phyloP scores from a whole-genome alignment of 1,140 invertebrate genomes.

The Piezodorus guildinii region DNA sequence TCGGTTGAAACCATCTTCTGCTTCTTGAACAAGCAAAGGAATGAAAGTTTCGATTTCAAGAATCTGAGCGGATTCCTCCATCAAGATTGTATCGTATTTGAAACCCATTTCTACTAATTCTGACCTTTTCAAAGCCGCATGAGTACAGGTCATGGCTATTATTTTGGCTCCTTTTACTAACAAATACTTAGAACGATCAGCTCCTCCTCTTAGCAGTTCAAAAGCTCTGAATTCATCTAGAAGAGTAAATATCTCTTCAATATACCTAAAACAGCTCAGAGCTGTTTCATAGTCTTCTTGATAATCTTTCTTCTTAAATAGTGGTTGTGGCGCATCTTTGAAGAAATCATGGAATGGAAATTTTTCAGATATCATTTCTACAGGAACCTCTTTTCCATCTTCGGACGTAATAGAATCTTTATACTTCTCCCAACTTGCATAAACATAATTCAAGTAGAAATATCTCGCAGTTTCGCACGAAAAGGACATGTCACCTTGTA shows the following conservation, averaged over 20 bases:
- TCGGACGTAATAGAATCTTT: not conserved
- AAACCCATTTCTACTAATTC: constrained; percentile 91
- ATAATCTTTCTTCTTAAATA: constrained; percentile 71
- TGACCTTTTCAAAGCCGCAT: constrained; percentile 91
- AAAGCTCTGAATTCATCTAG: constrained; percentile 97
- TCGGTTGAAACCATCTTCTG: constrained; percentile 87
- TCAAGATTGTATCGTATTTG: constrained; percentile 97
- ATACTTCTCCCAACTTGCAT: constrained; percentile 70
- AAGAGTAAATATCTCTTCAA: constrained; percentile 91
- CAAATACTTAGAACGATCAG: constrained; percentile 91
- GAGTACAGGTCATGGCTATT: constrained; percentile 99
- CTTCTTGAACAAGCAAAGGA: constrained; percentile 92
- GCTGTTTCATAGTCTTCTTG: constrained; percentile 87
- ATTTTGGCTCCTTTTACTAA: constrained; percentile 98
- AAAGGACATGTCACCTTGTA: constrained; percentile 84
- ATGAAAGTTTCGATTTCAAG: constrained; percentile 99
- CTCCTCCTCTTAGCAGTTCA: constrained; percentile 85
- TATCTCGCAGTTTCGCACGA: constrained; percentile 97
- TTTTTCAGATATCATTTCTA: constrained; percentile 48
- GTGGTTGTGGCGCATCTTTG: constrained; percentile 78
- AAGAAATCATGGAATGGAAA: constrained; percentile 93
- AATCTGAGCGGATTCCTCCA: constrained; percentile 99
- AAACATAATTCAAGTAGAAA: constrained; percentile 76
- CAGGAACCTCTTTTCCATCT: constrained; percentile 28
- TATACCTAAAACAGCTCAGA: constrained; percentile 81